Evolutionary conservation across 35 echinoderm and acorn worm species (phyloP).

Genomic region (Ophioderma brevispina): DNA sequence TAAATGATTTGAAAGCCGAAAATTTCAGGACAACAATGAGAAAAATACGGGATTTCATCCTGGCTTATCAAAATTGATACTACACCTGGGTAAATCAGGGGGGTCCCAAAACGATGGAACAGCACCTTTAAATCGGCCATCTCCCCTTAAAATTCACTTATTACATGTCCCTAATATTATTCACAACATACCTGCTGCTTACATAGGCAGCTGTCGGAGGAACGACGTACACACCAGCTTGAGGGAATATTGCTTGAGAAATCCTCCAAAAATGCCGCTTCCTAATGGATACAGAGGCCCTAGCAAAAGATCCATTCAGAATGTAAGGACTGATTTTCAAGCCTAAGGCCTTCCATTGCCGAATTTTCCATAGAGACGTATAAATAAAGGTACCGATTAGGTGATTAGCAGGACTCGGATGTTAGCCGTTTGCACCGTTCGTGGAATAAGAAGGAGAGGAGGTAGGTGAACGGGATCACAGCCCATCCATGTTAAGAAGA

Average conservation of each 20-base stretch:
- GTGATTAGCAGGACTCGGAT: slow-evolving; percentile 69
- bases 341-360: slow-evolving; percentile 41
- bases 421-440: slow-evolving; percentile 65
- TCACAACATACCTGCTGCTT: slow-evolving; percentile 49
- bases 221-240: slow-evolving; percentile 50
- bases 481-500: slow-evolving; percentile 84
- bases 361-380: slow-evolving; percentile 44
- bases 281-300: slow-evolving; percentile 62
- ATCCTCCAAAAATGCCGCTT: slow-evolving; percentile 55
- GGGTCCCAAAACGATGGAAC: no score
- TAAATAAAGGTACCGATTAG: slow-evolving; percentile 42
- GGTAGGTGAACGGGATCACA: slow-evolving; percentile 80
- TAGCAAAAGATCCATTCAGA: slow-evolving; percentile 60
- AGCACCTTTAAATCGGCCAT: no score
- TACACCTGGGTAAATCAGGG: no score
- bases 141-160: no score
- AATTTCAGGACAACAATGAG: no score
- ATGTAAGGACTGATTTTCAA: slow-evolving; percentile 41
- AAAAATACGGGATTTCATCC: no score
- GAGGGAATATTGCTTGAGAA: slow-evolving; percentile 47
- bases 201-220: slow-evolving; percentile 54
- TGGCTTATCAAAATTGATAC: no score
- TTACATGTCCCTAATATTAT: no score
- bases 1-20: no score
- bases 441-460: slow-evolving; percentile 75